Percentiles rank a stretch among this genome's conserved stretches.
These are phyloP conservation scores for Apogon hyalosoma DNA, from an alignment of 2,797 vertebrate species.

Conservation along the genomic window DNA sequence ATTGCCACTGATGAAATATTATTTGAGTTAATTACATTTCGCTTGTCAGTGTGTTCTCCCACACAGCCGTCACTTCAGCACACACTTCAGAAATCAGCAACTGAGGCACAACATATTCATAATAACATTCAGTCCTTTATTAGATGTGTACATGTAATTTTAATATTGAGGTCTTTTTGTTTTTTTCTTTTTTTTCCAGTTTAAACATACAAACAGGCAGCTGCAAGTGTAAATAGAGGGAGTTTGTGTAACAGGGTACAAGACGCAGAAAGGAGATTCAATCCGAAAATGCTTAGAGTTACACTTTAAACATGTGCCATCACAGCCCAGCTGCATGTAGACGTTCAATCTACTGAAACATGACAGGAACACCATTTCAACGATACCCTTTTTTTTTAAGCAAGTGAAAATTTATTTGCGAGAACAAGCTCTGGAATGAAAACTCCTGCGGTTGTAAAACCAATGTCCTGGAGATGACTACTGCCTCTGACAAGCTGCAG, in stretches of 20 bases:
- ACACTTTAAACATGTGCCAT: slow-evolving; percentile 11
- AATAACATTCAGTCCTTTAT: neutral
- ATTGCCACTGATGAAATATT: slow-evolving; percentile 30
- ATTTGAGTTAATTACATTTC: slow-evolving; percentile 24
- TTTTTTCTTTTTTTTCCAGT: neutral
- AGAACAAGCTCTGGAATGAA: neutral
- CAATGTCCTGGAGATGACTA: slow-evolving; percentile 26
- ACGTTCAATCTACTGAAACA: slow-evolving; percentile 1
- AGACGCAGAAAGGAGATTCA: neutral
- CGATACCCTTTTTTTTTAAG: neutral
- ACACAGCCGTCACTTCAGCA: slow-evolving; percentile 6
- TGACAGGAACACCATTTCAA: neutral
- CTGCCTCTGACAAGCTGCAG: slow-evolving; percentile 47
- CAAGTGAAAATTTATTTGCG: neutral
- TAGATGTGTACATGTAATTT: slow-evolving; percentile 4
- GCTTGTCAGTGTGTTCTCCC: slow-evolving; percentile 14
- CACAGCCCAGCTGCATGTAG: slow-evolving; percentile 26
- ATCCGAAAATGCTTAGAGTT: slow-evolving; percentile 1
- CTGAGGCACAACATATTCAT: neutral
- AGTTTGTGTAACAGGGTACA: neutral
- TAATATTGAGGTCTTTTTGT: neutral
- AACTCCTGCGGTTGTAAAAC: neutral
- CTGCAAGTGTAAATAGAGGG: too few relatives aligned
- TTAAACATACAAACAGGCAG: neutral
- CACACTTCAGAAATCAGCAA: slow-evolving; percentile 27